A percentile compares a stretch with the other conserved stretches of the same genome.
These are phyloP conservation scores for Chloroceryle amazona DNA, from an alignment of 2,797 vertebrate genomes.

Conservation along the genomic window DNA sequence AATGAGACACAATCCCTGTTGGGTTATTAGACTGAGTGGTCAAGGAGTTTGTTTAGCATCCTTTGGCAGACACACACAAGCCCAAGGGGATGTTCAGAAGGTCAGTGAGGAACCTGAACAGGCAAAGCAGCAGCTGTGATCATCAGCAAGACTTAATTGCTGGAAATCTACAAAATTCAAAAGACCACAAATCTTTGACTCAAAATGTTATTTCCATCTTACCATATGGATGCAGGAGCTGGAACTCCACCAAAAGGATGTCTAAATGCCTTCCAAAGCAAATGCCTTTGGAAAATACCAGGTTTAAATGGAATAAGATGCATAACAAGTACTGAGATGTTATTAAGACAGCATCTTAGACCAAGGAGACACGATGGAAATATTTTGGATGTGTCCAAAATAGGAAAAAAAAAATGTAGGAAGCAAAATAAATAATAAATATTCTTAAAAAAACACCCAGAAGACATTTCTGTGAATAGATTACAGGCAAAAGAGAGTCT, in stretches of 20 bases:
- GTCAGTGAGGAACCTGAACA: neutral
- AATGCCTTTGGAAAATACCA: conserved; percentile 46
- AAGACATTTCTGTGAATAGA: neutral
- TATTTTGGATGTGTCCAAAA: neutral
- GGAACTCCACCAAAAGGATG: conserved; percentile 64
- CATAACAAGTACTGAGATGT: neutral
- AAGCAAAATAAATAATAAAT: neutral
- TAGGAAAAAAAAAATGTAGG: neutral
- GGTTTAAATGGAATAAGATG: conserved; percentile 34
- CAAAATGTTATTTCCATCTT: conserved; percentile 51
- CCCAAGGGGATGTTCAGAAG: neutral
- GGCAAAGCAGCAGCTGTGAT: neutral
- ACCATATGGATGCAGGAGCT: conserved; percentile 61
- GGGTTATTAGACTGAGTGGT: neutral
- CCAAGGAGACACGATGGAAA: neutral
- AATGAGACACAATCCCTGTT: accelerated
- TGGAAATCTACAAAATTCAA: neutral
- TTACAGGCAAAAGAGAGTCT: neutral
- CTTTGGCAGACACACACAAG: neutral
- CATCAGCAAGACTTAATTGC: neutral
- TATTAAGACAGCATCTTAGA: neutral
- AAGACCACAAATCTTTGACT: conserved; percentile 34
- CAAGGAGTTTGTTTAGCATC: neutral
- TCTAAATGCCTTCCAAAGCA: conserved; percentile 67
- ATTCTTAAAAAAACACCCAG: neutral